These are phyloP conservation scores for Gymnarchus niloticus DNA, from an alignment of 2,113 vertebrate species.

Conservation along the genomic window DNA sequence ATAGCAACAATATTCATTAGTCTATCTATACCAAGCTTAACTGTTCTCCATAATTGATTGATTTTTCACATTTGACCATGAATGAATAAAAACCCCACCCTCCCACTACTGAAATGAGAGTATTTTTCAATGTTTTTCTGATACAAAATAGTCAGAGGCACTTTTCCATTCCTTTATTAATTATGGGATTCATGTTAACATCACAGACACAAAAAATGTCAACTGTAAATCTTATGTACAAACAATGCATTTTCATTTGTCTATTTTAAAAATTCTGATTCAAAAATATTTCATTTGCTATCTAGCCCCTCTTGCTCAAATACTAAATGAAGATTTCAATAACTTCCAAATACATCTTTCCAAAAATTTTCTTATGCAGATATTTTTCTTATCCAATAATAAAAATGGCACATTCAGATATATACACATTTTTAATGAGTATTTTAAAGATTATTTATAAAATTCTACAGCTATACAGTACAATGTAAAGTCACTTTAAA, in stretches of 20 bases:
- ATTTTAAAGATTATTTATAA: conserved; percentile 33
- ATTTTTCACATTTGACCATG: too few relatives aligned
- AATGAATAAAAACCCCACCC: too few relatives aligned
- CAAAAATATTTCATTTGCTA: conserved; percentile 16
- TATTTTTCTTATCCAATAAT: conserved; percentile 6
- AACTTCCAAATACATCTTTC: not conserved
- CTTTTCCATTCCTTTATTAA: conserved; percentile 32
- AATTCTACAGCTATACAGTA: conserved; percentile 18
- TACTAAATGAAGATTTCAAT: not conserved
- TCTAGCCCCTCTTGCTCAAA: not conserved
- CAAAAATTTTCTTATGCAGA: not conserved
- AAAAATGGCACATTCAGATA: not conserved
- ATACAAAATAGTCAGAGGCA: conserved; percentile 13
- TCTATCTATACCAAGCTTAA: not conserved
- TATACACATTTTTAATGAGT: conserved; percentile 26
- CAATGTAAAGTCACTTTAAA: conserved; percentile 26
- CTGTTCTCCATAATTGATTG: too few relatives aligned
- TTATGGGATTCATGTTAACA: conserved; percentile 48
- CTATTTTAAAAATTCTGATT: not conserved
- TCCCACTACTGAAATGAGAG: not conserved
- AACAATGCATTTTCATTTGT: conserved; percentile 31
- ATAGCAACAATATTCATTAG: not conserved
- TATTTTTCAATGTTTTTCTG: not conserved
- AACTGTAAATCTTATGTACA: conserved; percentile 45
- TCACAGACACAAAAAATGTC: conserved; percentile 40